Conservation (phyloP, 2,888 invertebrate species). For the Bruchidius siliquastri region DNA sequence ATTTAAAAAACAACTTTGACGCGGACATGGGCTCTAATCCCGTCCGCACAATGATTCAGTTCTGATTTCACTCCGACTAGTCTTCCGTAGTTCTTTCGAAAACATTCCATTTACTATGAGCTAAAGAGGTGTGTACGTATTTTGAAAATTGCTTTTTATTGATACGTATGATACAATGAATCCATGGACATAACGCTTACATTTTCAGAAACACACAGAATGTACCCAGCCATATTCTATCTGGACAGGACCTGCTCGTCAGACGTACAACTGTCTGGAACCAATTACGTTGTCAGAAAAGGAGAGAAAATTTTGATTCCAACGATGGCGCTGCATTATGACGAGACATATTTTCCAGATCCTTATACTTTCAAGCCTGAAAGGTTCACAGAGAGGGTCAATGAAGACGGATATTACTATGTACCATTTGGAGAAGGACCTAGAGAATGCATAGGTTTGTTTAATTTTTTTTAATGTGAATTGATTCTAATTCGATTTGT, state of each 20-base stretch:
- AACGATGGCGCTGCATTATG: constrained; percentile 29
- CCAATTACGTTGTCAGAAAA: constrained; percentile 34
- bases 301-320: constrained; percentile 39
- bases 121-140: no score
- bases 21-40: no score
- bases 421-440: constrained; percentile 35
- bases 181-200: no score
- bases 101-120: no score
- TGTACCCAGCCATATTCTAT: constrained; percentile 42
- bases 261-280: constrained; percentile 32
- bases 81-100: no score
- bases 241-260: constrained; percentile 33
- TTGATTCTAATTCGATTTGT: no score
- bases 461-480: background rate
- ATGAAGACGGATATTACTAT: constrained; percentile 25
- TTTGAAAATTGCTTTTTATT: no score
- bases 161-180: no score
- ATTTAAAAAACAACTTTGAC: no score
- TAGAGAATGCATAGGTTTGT: constrained; percentile 33
- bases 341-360: constrained; percentile 33
- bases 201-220: constrained; percentile 45
- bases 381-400: constrained; percentile 21
- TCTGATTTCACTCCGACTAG: no score
- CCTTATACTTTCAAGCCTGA: constrained; percentile 33
- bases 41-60: no score